Evolutionary conservation across 2,888 invertebrate genomes (phyloP).

Genomic region (Coleophora deauratella): DNA sequence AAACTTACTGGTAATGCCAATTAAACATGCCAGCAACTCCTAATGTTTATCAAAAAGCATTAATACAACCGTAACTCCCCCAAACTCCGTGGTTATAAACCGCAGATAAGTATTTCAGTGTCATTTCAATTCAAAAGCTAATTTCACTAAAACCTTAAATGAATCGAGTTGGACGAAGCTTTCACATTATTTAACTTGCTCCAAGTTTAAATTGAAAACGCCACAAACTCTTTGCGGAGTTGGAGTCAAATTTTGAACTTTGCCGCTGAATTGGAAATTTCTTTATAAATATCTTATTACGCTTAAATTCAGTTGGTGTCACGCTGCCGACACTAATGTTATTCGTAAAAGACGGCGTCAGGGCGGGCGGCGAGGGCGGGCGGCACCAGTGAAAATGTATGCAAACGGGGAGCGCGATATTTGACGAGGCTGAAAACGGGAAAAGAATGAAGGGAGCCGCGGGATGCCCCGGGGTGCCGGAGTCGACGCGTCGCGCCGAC

Average conservation of each 20-base stretch:
- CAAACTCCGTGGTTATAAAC: conserved; percentile 35
- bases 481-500: conserved; percentile 32
- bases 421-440: conserved; percentile 70
- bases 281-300: conserved; percentile 74
- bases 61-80: conserved; percentile 33
- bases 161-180: conserved; percentile 68
- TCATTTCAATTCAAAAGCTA: conserved; percentile 68
- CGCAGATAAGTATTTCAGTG: conserved; percentile 54
- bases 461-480: conserved; percentile 16
- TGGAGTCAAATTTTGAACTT: conserved; percentile 72
- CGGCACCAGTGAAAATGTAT: conserved; percentile 60
- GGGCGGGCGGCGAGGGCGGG: conserved; percentile 29
- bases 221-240: conserved; percentile 69
- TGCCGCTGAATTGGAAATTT: conserved; percentile 72
- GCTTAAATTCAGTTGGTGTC: conserved; percentile 73
- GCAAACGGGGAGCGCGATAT: conserved; percentile 68
- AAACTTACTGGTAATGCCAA: neutral
- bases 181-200: conserved; percentile 72
- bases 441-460: conserved; percentile 60
- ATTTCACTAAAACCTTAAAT: conserved; percentile 73
- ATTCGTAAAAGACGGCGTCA: conserved; percentile 66
- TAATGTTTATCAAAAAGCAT: conserved; percentile 31
- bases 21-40: no score
- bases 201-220: conserved; percentile 74
- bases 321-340: conserved; percentile 73